phyloP scores from a whole-genome alignment of 2,113 vertebrate species.

The Sorex fumeus region DNA sequence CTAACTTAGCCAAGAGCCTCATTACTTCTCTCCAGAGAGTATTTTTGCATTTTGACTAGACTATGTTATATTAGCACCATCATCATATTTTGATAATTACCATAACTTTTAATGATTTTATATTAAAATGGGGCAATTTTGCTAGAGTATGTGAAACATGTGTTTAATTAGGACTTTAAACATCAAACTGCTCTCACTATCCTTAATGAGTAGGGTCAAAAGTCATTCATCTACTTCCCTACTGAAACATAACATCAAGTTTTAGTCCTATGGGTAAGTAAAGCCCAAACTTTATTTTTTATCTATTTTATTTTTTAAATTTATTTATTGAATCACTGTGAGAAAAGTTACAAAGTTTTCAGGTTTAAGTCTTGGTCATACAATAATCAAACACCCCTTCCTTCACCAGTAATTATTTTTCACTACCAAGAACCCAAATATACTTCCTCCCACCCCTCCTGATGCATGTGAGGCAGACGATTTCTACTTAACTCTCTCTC shows the following conservation, averaged over 20 bases:
- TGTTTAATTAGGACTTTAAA: conserved; percentile 83
- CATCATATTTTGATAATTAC: conserved; percentile 84
- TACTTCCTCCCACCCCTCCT: no score
- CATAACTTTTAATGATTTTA: conserved; percentile 78
- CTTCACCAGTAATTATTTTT: no score
- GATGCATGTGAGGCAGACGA: no score
- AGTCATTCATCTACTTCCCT: conserved; percentile 47
- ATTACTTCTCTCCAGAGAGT: neutral
- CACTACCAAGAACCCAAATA: no score
- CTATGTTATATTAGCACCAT: conserved; percentile 81
- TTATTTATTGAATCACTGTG: no score
- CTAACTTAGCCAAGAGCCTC: conserved; percentile 28
- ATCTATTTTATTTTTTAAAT: no score
- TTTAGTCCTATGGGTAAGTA: conserved; percentile 21
- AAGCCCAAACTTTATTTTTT: neutral
- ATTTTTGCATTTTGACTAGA: conserved; percentile 72
- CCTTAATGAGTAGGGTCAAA: conserved; percentile 27
- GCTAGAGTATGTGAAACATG: conserved; percentile 82
- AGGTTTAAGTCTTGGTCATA: no score
- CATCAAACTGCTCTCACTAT: conserved; percentile 5
- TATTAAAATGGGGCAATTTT: conserved; percentile 85
- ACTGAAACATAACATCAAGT: neutral
- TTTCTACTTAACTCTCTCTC: no score
- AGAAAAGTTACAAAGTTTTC: no score
- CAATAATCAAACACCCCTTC: no score